Evolutionary conservation across 2,888 invertebrate genomes (phyloP).

Genomic region (Ennomos erosarius): DNA sequence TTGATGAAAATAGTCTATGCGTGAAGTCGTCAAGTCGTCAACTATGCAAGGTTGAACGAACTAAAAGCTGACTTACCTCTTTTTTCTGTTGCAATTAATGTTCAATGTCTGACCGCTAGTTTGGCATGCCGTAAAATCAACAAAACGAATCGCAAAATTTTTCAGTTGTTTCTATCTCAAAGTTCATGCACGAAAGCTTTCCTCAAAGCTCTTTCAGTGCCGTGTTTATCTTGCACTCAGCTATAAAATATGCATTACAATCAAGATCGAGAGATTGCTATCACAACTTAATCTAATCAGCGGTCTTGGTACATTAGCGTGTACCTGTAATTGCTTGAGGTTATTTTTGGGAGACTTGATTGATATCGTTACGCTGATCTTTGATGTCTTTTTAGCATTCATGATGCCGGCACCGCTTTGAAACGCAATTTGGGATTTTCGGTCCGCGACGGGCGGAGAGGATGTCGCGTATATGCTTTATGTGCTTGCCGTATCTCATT

Average conservation of each 20-base stretch:
- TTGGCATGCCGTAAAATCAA: slow-evolving; percentile 62
- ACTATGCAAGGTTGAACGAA: slow-evolving; percentile 54
- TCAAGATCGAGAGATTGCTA: slow-evolving; percentile 17
- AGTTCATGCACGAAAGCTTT: slow-evolving; percentile 15
- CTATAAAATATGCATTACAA: slow-evolving; percentile 15
- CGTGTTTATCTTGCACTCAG: slow-evolving; percentile 12
- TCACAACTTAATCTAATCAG: slow-evolving; percentile 25
- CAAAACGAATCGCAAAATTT: slow-evolving; percentile 58
- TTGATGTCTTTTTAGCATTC: slow-evolving; percentile 39
- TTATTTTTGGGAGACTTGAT: slow-evolving; percentile 50
- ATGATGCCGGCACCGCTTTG: slow-evolving; percentile 49
- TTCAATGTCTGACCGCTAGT: slow-evolving; percentile 49
- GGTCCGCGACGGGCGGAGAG: slow-evolving; percentile 33
- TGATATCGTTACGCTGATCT: slow-evolving; percentile 43
- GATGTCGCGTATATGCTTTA: slow-evolving; percentile 42
- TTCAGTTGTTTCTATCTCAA: slow-evolving; percentile 34
- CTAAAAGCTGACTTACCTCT: slow-evolving; percentile 51
- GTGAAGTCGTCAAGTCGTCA: slow-evolving; percentile 6
- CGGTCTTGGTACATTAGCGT: slow-evolving; percentile 27
- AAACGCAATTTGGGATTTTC: slow-evolving; percentile 51
- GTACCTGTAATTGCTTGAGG: slow-evolving; percentile 44
- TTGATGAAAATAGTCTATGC: slow-evolving; percentile 10
- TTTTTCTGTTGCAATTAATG: slow-evolving; percentile 47
- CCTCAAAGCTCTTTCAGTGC: slow-evolving; percentile 6
- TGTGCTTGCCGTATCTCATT: slow-evolving; percentile 53